These are phyloP conservation scores for Phyllostomus hastatus DNA, from an alignment of 2,113 vertebrate species.

Conservation along the genomic window DNA sequence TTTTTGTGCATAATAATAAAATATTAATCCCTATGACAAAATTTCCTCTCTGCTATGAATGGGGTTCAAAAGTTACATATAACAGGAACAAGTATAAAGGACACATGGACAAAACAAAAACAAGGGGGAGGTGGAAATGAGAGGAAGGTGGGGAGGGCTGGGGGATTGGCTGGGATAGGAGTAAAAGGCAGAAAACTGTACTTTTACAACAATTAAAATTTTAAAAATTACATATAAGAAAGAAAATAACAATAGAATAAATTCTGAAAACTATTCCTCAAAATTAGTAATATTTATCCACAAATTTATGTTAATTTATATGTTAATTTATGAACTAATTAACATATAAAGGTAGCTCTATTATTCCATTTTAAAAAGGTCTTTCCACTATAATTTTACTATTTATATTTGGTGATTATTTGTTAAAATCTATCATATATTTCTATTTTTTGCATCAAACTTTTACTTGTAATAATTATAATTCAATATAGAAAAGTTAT, in stretches of 20 bases:
- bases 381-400: neutral
- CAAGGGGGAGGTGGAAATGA: too few relatives aligned
- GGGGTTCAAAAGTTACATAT: neutral
- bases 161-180: too few relatives aligned
- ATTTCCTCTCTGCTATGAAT: neutral
- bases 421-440: neutral
- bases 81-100: too few relatives aligned
- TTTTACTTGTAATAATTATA: neutral
- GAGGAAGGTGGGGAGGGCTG: too few relatives aligned
- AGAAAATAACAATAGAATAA: neutral
- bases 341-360: neutral
- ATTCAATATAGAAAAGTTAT: neutral
- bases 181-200: too few relatives aligned
- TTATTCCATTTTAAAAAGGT: neutral
- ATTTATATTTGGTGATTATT: neutral
- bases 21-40: neutral
- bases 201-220: too few relatives aligned
- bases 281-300: neutral
- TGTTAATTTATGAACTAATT: neutral
- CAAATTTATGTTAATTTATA: neutral
- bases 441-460: neutral
- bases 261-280: neutral
- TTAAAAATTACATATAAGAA: neutral
- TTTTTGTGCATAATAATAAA: neutral
- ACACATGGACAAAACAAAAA: too few relatives aligned